Base-by-base conservation (phyloP, 2,797 vertebrate species). In the Arvicola amphibius region DNA sequence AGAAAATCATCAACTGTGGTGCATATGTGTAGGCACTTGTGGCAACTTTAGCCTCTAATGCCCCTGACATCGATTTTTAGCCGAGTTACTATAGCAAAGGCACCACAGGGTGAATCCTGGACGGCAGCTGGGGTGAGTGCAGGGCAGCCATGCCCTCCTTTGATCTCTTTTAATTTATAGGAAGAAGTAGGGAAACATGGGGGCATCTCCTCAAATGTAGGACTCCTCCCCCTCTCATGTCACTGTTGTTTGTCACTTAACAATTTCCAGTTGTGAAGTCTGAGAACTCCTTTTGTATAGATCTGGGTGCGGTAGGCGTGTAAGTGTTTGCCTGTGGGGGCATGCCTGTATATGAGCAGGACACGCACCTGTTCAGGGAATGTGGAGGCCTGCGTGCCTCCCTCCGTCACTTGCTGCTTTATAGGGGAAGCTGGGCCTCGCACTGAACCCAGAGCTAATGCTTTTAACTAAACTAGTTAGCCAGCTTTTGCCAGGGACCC, bases 251-350 rank as follows among this genome's bases (percentile, higher is more conserved):
- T 96, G 96, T 76, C 4, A 81, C 56, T 23, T 59, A 8, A 59
- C 21, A 59, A 59, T 37, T 96, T 96, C 96, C 37, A n/a, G 0
- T 2, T 98, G 94, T 92, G 71, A 94, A 85, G 86, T 3, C 29
- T 92, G 67, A 94, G 77, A 94, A 53, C 53, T 61, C 65, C 40
- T 23, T 65, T 51, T 71, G 23, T 37, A 71, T 11, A 27, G 81
- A 34, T 27, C 19, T 40, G 43, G 40, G 17, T 84, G 40, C 69
- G 43, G 7, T 21, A 34, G 46, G 14, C 34, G 43, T 51, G 29
- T n/a, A 16, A 7, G 14, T 29, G 29, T 48, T 1, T 40, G 17
- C 5, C 9, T 13, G 2, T 23, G 9, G 12, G 40, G 27, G 25
- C 27, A 32, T 77, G 14, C 46, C 76, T 77, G 46, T 43, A 43